phyloP scores from a whole-genome alignment of 1,140 invertebrate species.

The Tetraneura akinire region DNA sequence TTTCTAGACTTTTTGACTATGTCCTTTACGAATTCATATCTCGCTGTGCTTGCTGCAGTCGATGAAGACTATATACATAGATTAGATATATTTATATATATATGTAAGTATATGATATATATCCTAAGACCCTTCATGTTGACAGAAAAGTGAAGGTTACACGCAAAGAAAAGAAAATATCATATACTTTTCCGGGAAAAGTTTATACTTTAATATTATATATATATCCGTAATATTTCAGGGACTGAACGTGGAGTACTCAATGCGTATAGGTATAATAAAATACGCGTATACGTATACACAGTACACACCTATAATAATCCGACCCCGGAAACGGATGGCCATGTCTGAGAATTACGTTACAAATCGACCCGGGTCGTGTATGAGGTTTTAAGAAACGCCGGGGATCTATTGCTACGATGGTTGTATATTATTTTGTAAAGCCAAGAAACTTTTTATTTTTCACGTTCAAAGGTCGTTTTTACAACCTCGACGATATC shows the following conservation, averaged over 20 bases:
- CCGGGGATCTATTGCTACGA: background rate
- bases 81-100: too few species aligned
- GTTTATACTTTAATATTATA: slow-evolving; percentile 28
- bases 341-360: slow-evolving; percentile 32
- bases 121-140: slow-evolving; percentile 29
- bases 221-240: slow-evolving; percentile 43
- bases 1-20: too few species aligned
- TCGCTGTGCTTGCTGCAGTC: too few species aligned
- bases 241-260: slow-evolving; percentile 12
- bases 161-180: slow-evolving; percentile 1
- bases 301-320: too few species aligned
- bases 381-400: slow-evolving; percentile 38
- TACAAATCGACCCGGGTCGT: slow-evolving; percentile 46
- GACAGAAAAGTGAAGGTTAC: slow-evolving; percentile 36
- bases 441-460: slow-evolving; percentile 49
- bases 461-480: slow-evolving; percentile 50
- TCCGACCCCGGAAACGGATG: slow-evolving; percentile 26
- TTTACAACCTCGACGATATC: slow-evolving; percentile 38
- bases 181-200: slow-evolving; percentile 11
- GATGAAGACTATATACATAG: too few species aligned
- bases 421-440: background rate
- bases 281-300: background rate
- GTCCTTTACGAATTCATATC: too few species aligned
- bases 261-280: too few species aligned
- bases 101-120: too few species aligned